Evolutionary conservation across 2,797 vertebrate species (phyloP), one percentile per base, ranked within the genome.

Genomic region (Leptatherina wallacei): DNA sequence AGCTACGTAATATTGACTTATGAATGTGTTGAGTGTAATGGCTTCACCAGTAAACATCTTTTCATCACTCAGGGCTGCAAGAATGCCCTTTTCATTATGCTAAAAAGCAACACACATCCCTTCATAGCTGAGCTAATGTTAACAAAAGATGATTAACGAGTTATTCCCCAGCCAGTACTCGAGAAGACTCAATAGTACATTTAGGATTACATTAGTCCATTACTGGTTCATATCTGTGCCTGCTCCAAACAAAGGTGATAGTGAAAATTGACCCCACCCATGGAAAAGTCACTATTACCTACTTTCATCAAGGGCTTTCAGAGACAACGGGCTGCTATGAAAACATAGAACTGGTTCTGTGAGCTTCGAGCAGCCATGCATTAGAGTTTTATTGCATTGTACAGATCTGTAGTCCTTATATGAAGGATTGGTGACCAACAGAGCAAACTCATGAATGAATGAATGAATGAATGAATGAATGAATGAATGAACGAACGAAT

Each of bases 111-210:
- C 63, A 80, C 58, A 77, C 72, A 80, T 88, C 57, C 22, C 71
- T 61, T 80, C 83, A 85, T 89, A 88, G 88, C 80, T 81, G 85
- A 88, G 55, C 65, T 29, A 27, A 54, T 64, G 73, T 82, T 83
- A 80, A 90, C 85, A 79, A 77, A 55, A 70, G 75, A 72, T 80
- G 75, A 87, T 78, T 76, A 74, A 89, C 75, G 76, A 81, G 56
- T 83, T 80, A 84, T 85, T 88, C 73, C 83, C 85, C 76, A 63
- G 81, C 56, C 73, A 38, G 84, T 70, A 77, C 58, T 88, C 63
- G 47, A 69, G 29, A 20, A 73, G 44, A 35, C 64, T 71, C 69
- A 74, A 29, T 54, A 62, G 55, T 59, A 47, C 65, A 61, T 78
- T 81, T 75, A 76, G 66, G 49, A 73, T 85, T 84, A 87, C 79